Conservation (phyloP, 2,888 invertebrate genomes). For the Itoplectis maculator region DNA sequence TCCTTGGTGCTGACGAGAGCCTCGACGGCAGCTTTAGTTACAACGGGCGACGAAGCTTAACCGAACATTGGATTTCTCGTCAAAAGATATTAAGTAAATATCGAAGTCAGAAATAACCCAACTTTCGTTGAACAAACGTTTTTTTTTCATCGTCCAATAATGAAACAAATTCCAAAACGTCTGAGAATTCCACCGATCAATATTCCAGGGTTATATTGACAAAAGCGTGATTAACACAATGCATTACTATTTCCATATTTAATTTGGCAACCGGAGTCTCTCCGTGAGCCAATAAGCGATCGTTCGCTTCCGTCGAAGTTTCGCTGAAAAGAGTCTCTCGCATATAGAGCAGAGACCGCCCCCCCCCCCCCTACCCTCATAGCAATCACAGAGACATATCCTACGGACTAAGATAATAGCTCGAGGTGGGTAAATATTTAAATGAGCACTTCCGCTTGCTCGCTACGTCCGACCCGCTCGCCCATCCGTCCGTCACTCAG, state of each 20-base stretch:
- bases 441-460: slow-evolving; percentile 67
- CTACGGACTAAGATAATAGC: slow-evolving; percentile 58
- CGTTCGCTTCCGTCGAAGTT: background rate
- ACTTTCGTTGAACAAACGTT: no score
- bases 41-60: background rate
- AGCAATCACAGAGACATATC: slow-evolving; percentile 28
- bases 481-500: slow-evolving; percentile 69
- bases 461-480: slow-evolving; percentile 34
- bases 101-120: background rate
- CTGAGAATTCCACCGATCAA: no score
- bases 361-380: background rate
- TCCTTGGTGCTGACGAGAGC: background rate
- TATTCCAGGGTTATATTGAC: no score
- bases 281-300: slow-evolving; percentile 2
- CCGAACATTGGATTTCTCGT: no score
- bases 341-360: background rate
- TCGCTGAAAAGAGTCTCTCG: background rate
- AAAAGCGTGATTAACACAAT: background rate
- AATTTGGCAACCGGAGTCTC: background rate
- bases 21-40: background rate
- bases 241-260: background rate
- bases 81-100: no score
- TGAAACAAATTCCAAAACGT: no score
- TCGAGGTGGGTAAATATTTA: slow-evolving; percentile 71
- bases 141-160: no score